phyloP scores from a whole-genome alignment of 2,888 invertebrate species.

The Acanthacorydalis orientalis region DNA sequence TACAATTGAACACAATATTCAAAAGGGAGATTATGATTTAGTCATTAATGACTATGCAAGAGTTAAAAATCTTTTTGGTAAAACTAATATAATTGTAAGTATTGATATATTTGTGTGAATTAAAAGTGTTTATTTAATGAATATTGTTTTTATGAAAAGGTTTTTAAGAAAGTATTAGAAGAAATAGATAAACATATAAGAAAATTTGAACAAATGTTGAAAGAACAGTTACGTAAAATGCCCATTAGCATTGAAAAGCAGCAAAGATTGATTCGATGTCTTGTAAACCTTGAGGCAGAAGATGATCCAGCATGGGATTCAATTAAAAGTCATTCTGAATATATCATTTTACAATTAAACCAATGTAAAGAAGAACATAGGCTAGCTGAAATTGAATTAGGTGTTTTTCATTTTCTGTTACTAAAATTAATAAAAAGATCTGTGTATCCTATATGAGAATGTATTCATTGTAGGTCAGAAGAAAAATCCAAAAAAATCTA shows the following conservation, averaged over 20 bases:
- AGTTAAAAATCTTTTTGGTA: constrained; percentile 88
- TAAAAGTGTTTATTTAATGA: neutral
- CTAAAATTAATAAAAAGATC: neutral
- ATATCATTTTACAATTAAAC: constrained; percentile 50
- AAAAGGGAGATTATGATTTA: constrained; percentile 88
- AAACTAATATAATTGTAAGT: constrained; percentile 68
- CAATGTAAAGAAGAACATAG: constrained; percentile 47
- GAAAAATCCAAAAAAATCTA: constrained; percentile 21
- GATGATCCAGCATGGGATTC: constrained; percentile 97
- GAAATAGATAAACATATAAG: constrained; percentile 84
- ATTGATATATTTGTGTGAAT: neutral
- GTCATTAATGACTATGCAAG: constrained; percentile 96
- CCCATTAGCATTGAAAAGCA: constrained; percentile 89
- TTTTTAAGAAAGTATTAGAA: constrained; percentile 72
- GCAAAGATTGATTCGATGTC: constrained; percentile 77
- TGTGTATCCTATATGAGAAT: neutral
- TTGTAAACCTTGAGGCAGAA: constrained; percentile 55
- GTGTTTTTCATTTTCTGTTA: constrained; percentile 3
- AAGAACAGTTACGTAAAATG: constrained; percentile 72
- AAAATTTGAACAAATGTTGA: constrained; percentile 62
- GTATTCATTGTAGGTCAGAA: constrained; percentile 14
- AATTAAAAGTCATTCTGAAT: constrained; percentile 67
- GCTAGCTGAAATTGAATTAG: constrained; percentile 23
- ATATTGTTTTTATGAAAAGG: constrained; percentile 23
- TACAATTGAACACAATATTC: constrained; percentile 83